Evolutionary conservation across 2,888 invertebrate species (phyloP).

Genomic region (Epinotia demarniana): DNA sequence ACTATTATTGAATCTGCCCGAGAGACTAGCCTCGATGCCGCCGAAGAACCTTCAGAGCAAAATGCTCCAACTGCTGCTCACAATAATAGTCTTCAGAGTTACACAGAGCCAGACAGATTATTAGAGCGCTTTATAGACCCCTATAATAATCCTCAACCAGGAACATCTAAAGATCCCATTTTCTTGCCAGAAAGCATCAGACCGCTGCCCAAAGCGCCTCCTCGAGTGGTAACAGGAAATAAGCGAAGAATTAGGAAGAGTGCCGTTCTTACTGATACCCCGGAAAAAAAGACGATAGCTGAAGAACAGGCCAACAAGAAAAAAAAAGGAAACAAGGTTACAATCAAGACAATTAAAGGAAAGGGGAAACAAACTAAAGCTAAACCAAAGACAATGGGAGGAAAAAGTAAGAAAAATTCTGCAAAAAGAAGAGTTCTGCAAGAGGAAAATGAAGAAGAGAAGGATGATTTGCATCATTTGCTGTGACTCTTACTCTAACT

Average conservation of each 20-base stretch:
- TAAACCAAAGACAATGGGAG: conserved; percentile 19
- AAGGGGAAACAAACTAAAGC: conserved; percentile 29
- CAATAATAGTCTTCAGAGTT: background rate
- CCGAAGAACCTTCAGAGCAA: background rate
- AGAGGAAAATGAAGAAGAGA: conserved; percentile 40
- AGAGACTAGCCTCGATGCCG: background rate
- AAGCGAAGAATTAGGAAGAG: conserved; percentile 32
- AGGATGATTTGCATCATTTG: conserved; percentile 41
- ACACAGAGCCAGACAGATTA: conserved; percentile 21
- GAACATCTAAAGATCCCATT: conserved; percentile 9
- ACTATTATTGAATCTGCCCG: conserved; percentile 3
- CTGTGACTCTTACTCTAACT: conserved; percentile 40
- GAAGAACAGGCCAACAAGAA: conserved; percentile 37
- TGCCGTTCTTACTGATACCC: conserved; percentile 38
- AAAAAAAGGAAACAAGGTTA: conserved; percentile 24
- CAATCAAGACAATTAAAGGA: conserved; percentile 26
- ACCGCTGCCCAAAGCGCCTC: conserved; percentile 38
- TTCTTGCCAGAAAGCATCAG: conserved; percentile 28
- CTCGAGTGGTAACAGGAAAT: conserved; percentile 13
- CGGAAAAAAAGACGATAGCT: conserved; percentile 33
- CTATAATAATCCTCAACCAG: conserved; percentile 5
- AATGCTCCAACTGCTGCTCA: conserved; percentile 23
- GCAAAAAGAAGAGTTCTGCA: conserved; percentile 34
- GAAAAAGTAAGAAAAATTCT: conserved; percentile 24
- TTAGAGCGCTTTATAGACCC: background rate